Evolutionary conservation across 2,797 vertebrate species (phyloP).

Genomic region (Acestrorhynchus altus): DNA sequence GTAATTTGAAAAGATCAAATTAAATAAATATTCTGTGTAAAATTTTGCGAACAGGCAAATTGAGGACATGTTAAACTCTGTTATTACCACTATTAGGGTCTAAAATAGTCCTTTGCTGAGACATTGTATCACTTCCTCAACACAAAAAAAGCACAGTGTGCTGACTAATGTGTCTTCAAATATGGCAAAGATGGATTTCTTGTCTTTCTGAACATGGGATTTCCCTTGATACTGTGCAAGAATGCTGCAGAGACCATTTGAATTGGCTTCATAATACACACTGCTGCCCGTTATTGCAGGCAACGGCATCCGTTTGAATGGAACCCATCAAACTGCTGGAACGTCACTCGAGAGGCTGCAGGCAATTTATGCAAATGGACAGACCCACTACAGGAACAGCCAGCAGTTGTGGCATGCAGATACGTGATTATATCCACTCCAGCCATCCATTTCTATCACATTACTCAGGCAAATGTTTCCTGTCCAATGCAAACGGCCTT

Average conservation of each 20-base stretch:
- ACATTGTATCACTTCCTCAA: background rate
- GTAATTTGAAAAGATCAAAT: too few species aligned
- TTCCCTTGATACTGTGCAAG: background rate
- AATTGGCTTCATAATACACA: slow-evolving; percentile 19
- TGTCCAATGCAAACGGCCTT: slow-evolving; percentile 20
- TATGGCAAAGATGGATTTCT: background rate
- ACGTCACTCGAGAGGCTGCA: slow-evolving; percentile 16
- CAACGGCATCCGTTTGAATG: slow-evolving; percentile 37
- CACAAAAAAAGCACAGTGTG: background rate
- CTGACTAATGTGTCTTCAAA: background rate
- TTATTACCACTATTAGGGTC: too few species aligned
- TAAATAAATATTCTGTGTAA: too few species aligned
- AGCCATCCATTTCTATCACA: slow-evolving; percentile 44
- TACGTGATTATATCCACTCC: slow-evolving; percentile 47
- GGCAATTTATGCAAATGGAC: slow-evolving; percentile 35
- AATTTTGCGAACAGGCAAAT: too few species aligned
- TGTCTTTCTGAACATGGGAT: background rate
- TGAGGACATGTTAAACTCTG: too few species aligned
- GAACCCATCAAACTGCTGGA: slow-evolving; percentile 32
- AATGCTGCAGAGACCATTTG: background rate
- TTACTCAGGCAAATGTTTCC: slow-evolving; percentile 39
- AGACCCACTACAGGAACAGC: slow-evolving; percentile 20
- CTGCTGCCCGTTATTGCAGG: slow-evolving; percentile 30
- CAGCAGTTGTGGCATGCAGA: slow-evolving; percentile 10
- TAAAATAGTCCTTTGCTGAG: too few species aligned